These are phyloP conservation scores for Gracilinanus agilis DNA, from an alignment of 2,113 vertebrate genomes.

Conservation along the genomic window DNA sequence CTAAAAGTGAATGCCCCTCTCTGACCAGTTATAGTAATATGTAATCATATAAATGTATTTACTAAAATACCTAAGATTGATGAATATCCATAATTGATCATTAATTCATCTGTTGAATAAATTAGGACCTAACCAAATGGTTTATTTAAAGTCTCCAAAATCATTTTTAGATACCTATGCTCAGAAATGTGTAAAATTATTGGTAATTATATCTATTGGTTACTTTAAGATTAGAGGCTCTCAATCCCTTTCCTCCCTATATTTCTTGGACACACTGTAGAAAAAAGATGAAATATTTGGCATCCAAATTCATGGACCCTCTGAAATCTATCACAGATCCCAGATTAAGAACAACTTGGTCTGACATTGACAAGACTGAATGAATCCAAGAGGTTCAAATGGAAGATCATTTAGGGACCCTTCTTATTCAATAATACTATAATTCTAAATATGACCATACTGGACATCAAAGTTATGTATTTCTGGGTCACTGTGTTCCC, in stretches of 20 bases:
- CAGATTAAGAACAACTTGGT: background rate
- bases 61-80: background rate
- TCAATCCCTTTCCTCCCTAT: background rate
- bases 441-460: background rate
- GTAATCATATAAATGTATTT: background rate
- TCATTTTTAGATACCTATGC: background rate
- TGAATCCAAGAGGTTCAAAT: background rate
- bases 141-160: conserved; percentile 16
- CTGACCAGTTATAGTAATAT: background rate
- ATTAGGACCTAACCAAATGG: conserved; percentile 19
- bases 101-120: background rate
- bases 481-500: background rate
- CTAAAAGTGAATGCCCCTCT: no score
- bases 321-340: background rate
- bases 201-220: background rate
- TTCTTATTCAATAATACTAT: background rate
- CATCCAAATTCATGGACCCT: background rate
- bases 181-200: conserved; percentile 13
- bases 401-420: background rate
- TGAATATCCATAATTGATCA: background rate
- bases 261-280: no score
- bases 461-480: background rate
- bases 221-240: background rate
- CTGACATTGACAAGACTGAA: background rate
- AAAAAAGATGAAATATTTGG: background rate